A percentile compares a stretch with the other conserved stretches of the same genome.
phyloP scores from a whole-genome alignment of 2,888 invertebrate species.

The Drosophila pegasa region DNA sequence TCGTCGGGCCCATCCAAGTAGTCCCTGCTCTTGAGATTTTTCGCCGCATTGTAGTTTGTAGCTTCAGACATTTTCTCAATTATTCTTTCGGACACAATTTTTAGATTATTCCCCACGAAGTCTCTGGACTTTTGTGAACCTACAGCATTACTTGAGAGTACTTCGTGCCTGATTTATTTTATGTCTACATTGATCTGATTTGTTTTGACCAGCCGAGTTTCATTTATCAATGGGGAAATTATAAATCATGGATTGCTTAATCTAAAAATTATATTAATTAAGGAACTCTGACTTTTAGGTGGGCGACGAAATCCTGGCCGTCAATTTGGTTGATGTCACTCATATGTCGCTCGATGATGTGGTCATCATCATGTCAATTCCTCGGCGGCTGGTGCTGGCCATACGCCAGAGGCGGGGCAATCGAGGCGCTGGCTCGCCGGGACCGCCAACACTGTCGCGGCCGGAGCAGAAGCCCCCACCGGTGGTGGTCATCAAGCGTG shows the following conservation, averaged over 20 bases:
- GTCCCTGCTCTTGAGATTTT: background rate
- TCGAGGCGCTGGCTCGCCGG: constrained; percentile 85
- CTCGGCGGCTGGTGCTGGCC: constrained; percentile 96
- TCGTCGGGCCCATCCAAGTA: background rate
- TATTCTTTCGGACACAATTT: background rate
- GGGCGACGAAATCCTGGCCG: constrained; percentile 99
- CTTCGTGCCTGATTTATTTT: background rate
- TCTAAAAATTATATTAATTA: background rate
- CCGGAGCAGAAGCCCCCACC: constrained; percentile 95
- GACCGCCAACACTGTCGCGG: constrained; percentile 86
- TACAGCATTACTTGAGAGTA: accelerated
- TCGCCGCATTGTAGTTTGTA: background rate
- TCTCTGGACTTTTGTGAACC: background rate
- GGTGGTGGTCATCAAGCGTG: constrained; percentile 95
- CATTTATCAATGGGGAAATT: too few species aligned
- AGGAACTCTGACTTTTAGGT: constrained; percentile 86
- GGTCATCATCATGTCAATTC: constrained; percentile 99
- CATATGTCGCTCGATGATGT: constrained; percentile 99
- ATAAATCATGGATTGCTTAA: too few species aligned
- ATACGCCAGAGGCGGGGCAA: constrained; percentile 93
- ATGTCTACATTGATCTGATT: background rate
- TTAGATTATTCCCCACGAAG: too few species aligned
- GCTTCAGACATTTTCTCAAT: background rate
- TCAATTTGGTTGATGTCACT: constrained; percentile 98
- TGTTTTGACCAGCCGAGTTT: background rate